Base-by-base conservation (phyloP, 2,888 invertebrate genomes). In the Limnephilus marmoratus region DNA sequence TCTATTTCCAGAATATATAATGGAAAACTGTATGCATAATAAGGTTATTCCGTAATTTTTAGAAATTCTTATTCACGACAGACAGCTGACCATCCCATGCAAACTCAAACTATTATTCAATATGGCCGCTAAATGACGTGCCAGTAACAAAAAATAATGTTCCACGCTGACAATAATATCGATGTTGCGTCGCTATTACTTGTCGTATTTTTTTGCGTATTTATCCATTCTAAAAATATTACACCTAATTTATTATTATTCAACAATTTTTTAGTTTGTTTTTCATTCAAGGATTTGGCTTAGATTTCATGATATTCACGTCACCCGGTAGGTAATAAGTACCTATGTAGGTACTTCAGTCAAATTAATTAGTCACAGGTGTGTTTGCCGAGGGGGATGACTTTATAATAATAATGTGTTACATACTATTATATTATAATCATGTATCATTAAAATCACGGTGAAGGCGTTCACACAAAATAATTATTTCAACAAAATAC, bases 31-130 rank as follows among this genome's bases (percentile, higher is more conserved):
- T 80, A 53, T 12, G n/a, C 29, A 49, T 88, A 18, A 68, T 81
- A 87, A 34, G 87, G 15, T 34, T 89, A 81, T 88, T 88, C 80
- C 68, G 88, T 94, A 95, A 95, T 83, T 89, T 68, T 88, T 31
- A 45, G 31, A 88, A 89, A 91, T 88, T 89, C 88, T 91, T 34
- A 81, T 89, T 82, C 91, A 91, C 95, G 95, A 95, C 94, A 95
- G 95, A 96, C 96, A 96, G 96, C 96, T 96, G 96, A 96, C 96
- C 96, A 96, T 96, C 96, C 96, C 96, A 95, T 95, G 95, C 96
- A 95, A 95, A 95, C 95, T 95, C 53, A 95, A 95, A 95, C 95
- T 95, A 96, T 86, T 96, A 96, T 96, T 96, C 96, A 96, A 96
- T 95, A 96, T 96, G 96, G 96, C 95, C 94, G 94, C 94, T 94